Conservation (phyloP, 2,888 invertebrate genomes). For the Acleris sparsana region DNA sequence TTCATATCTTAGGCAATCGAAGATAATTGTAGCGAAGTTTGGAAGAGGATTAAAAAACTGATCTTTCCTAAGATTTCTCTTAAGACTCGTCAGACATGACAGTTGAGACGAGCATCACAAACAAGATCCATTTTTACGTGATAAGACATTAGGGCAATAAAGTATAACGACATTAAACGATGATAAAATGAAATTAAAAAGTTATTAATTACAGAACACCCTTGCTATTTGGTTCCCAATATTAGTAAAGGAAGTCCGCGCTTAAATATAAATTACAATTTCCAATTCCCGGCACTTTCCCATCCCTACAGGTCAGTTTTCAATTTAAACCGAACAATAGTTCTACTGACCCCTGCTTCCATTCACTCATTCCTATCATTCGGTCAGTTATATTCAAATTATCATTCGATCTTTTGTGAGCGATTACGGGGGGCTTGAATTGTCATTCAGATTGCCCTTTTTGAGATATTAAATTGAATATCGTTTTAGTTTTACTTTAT, state of each 20-base stretch:
- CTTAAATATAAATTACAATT: neutral
- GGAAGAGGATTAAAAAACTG: no score
- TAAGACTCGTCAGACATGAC: no score
- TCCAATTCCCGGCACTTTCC: conserved; percentile 30
- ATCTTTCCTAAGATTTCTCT: no score
- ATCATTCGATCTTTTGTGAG: conserved; percentile 36
- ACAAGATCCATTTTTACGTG: no score
- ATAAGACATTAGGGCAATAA: no score
- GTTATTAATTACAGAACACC: neutral
- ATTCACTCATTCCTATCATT: conserved; percentile 57
- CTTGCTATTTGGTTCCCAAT: neutral
- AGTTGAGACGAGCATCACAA: no score
- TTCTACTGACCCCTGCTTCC: conserved; percentile 43
- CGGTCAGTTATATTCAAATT: conserved; percentile 51
- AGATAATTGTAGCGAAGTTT: no score
- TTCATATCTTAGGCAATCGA: no score
- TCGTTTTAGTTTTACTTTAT: no score
- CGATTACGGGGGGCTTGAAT: conserved; percentile 11
- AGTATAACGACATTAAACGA: no score
- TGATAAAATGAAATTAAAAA: no score
- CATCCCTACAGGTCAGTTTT: conserved; percentile 75
- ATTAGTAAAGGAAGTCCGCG: neutral
- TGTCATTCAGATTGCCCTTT: conserved; percentile 1
- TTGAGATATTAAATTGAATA: no score
- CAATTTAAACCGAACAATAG: conserved; percentile 80